Base-by-base conservation (phyloP, 2,113 vertebrate species). In the Tachysurus fulvidraco region DNA sequence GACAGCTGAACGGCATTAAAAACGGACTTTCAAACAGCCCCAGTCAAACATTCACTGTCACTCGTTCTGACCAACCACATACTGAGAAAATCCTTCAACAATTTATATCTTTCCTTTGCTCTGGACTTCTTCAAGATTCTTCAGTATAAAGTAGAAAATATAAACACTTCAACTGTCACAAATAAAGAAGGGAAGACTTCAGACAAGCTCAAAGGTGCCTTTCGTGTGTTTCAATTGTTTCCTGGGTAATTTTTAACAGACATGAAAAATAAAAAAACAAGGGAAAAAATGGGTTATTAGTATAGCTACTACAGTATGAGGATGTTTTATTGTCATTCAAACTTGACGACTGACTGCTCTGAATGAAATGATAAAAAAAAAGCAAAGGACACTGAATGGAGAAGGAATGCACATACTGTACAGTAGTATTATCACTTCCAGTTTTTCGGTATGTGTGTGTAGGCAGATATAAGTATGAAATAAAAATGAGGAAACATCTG, bases 341-440 rank as follows among this genome's bases (percentile, higher is more conserved):
- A 92, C 89, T 88, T 88, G 86, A 89, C 88, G 83, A 90, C 81
- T 73, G 87, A 74, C 55, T 87, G 83, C 84, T 80, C 87, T 90
- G 69, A 54, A 44, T 3, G 50, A 83, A 30, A 69, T 88, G 90
- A 93, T 94, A 91, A 93, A 93, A 93, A 93, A 90, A 82, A 44
- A 73, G 46, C 84, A 89, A 67, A 62, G 71, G 55, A 85, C 80
- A 89, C 81, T 81, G 28, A 88, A 87, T 84, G 73, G 88, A 86
- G 69, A 86, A 65, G 36, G 67, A 80, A 57, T 81, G n/a, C 41
- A 81, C 62, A 16, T 54, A n/a, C n/a, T n/a, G n/a, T n/a, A n/a
- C n/a, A n/a, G 85, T n/a, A 44, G 67, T 76, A 88, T 87, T 79
- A 84, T 74, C 62, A 85, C 71, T 82, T 64, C 74, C 41, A 83